These are phyloP conservation scores for Megaleporinus macrocephalus DNA, from an alignment of 2,113 vertebrate species.

Conservation along the genomic window DNA sequence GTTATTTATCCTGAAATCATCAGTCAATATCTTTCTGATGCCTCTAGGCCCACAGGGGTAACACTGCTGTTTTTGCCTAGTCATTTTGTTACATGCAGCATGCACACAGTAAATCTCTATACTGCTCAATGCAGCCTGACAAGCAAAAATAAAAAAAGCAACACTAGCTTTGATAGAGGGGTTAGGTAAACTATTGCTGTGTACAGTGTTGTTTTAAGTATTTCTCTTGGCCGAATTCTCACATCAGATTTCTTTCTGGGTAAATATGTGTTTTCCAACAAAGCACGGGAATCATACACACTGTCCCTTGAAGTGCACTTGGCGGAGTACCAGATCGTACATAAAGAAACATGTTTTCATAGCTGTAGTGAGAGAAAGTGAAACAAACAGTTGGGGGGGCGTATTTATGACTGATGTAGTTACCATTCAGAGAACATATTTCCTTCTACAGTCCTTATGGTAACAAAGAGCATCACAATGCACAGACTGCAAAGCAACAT, in stretches of 20 bases:
- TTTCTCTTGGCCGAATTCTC: neutral
- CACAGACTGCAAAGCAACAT: neutral
- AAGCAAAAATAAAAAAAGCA: neutral
- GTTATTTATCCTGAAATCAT: neutral
- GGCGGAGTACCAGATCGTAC: neutral
- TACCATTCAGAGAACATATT: neutral
- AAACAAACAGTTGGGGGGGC: neutral
- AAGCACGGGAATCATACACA: neutral
- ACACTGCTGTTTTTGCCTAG: neutral
- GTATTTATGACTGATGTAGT: neutral
- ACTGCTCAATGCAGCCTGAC: neutral
- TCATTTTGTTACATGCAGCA: neutral
- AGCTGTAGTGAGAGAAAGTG: neutral
- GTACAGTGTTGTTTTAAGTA: neutral
- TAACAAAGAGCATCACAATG: neutral
- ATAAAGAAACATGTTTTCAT: neutral
- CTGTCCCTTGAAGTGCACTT: constrained; percentile 1
- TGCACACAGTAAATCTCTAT: neutral
- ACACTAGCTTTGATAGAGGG: neutral
- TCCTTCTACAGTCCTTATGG: neutral
- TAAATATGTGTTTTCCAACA: neutral
- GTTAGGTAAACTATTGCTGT: neutral
- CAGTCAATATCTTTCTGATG: neutral
- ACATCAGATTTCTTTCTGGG: neutral
- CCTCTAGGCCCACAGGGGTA: neutral